Evolutionary conservation across 1,140 invertebrate genomes (phyloP).

Genomic region (Orussus abietinus): DNA sequence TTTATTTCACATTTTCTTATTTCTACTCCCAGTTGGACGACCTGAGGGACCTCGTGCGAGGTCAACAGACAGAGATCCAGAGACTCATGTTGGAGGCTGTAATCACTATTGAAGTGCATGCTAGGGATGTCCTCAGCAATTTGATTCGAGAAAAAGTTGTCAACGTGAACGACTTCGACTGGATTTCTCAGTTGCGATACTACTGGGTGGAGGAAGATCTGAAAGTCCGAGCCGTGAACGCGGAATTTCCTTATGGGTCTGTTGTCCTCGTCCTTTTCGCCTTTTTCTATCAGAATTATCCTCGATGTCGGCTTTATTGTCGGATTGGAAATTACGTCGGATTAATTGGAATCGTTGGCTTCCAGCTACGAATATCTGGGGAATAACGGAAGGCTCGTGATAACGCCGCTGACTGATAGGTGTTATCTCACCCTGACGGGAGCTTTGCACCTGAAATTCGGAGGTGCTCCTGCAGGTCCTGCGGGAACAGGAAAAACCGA

Average conservation of each 20-base stretch:
- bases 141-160: constrained; percentile 61
- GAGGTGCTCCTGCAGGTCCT: constrained; percentile 71
- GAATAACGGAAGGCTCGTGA: constrained; percentile 68
- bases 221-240: constrained; percentile 60
- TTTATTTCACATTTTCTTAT: background rate
- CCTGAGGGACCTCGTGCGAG: constrained; percentile 61
- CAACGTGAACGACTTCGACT: constrained; percentile 71
- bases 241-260: constrained; percentile 59
- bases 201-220: constrained; percentile 63
- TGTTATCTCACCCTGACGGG: constrained; percentile 69
- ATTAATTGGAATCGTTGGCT: too few species aligned
- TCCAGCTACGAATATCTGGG: constrained; percentile 63
- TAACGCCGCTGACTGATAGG: constrained; percentile 75
- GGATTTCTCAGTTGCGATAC: constrained; percentile 75
- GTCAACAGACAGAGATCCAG: constrained; percentile 65
- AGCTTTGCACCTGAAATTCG: constrained; percentile 66
- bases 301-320: too few species aligned
- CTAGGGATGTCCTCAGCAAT: constrained; percentile 62
- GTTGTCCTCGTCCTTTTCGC: background rate
- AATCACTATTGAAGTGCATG: constrained; percentile 70
- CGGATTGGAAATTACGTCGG: too few species aligned
- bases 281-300: constrained; percentile 24
- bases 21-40: constrained; percentile 61
- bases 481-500: constrained; percentile 75
- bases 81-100: constrained; percentile 61